Conservation (phyloP, 2,113 vertebrate species). For the Grammomys surdaster region DNA sequence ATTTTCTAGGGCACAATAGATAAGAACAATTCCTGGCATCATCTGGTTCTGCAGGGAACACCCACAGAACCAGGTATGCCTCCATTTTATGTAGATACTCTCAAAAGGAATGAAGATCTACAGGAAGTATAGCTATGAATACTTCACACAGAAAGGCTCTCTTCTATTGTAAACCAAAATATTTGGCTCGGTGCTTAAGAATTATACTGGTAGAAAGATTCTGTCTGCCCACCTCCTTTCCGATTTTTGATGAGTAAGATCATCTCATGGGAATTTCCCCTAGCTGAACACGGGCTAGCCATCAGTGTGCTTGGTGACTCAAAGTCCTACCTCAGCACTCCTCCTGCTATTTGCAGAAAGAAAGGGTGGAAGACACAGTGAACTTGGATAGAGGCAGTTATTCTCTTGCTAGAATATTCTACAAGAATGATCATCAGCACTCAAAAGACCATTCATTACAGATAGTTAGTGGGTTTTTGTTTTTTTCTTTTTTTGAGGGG, state of each 20-base stretch:
- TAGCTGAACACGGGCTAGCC: background rate
- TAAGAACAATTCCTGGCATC: background rate
- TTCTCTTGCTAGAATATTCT: background rate
- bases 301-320: background rate
- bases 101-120: background rate
- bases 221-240: background rate
- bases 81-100: background rate
- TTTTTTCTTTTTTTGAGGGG: too few species aligned
- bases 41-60: background rate
- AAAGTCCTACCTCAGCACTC: background rate
- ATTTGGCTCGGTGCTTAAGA: background rate
- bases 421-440: background rate
- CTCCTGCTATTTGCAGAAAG: background rate
- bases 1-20: background rate
- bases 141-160: background rate
- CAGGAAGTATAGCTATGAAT: background rate
- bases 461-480: background rate
- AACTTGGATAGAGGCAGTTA: background rate
- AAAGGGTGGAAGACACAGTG: background rate
- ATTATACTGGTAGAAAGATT: background rate
- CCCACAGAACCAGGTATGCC: background rate
- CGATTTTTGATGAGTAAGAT: background rate
- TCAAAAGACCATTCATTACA: background rate
- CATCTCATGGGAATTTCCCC: background rate
- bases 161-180: conserved; percentile 34